These are phyloP conservation scores for Lepidonotus clava DNA, from an alignment of 2,888 invertebrate species.

Conservation along the genomic window DNA sequence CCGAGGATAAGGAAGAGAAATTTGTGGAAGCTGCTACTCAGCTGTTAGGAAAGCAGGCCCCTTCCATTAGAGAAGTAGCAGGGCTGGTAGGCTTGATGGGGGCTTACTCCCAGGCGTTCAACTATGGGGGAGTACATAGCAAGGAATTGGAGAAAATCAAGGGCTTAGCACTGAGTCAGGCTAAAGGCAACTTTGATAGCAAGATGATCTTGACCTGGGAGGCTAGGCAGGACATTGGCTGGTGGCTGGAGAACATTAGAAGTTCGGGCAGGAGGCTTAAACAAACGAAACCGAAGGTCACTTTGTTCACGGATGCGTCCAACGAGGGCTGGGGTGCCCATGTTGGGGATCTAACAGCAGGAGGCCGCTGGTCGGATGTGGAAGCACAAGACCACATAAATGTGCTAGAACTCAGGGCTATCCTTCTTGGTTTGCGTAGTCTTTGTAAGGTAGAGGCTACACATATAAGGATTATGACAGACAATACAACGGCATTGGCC, in stretches of 20 bases:
- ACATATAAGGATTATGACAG: too few species aligned
- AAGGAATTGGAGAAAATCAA: background rate
- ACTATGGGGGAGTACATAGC: background rate
- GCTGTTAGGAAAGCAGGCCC: background rate
- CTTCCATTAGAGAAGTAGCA: background rate
- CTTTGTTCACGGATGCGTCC: background rate
- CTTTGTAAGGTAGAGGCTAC: too few species aligned
- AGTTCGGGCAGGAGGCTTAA: background rate
- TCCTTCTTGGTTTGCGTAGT: background rate
- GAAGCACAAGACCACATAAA: background rate
- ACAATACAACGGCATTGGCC: too few species aligned
- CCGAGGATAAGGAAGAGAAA: background rate
- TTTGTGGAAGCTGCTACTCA: background rate
- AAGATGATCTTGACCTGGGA: too few species aligned
- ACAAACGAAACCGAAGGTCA: background rate
- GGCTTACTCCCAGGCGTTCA: background rate
- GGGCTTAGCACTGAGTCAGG: background rate
- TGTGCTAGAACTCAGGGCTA: background rate
- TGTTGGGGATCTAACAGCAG: background rate
- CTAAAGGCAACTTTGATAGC: background rate
- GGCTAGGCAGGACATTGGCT: too few species aligned
- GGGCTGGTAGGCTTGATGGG: background rate
- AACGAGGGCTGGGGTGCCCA: background rate
- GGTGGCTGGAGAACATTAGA: background rate
- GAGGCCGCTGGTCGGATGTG: background rate